A percentile compares a stretch with the other conserved stretches of the same genome.
Evolutionary conservation across 2,888 invertebrate genomes (phyloP).

Genomic region (Sarcophaga variegata): DNA sequence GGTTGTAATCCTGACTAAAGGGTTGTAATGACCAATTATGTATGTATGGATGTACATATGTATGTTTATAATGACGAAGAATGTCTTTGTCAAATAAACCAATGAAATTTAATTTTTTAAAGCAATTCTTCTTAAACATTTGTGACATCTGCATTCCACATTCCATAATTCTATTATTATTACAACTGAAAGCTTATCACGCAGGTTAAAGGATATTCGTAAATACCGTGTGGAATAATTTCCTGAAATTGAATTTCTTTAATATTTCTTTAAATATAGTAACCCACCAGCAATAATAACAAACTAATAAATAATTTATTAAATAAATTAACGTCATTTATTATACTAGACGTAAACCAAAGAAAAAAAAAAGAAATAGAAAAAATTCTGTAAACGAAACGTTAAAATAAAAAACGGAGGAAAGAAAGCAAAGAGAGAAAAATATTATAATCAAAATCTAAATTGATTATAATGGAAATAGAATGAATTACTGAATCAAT

Average conservation of each 20-base stretch:
- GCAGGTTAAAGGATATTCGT: no score
- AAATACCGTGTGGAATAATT: neutral
- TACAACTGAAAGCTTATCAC: no score
- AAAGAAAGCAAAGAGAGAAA: neutral
- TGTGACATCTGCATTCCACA: no score
- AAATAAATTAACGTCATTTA: constrained; percentile 44
- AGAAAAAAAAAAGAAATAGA: neutral
- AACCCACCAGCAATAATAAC: neutral
- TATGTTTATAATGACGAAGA: no score
- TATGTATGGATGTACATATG: no score
- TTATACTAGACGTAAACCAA: constrained; percentile 4
- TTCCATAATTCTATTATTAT: no score
- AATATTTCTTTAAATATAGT: neutral
- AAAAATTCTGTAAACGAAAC: neutral
- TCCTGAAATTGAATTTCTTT: neutral
- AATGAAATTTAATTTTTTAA: no score
- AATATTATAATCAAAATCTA: constrained; percentile 56
- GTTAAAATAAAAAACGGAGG: neutral
- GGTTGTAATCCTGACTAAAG: no score
- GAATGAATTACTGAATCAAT: constrained; percentile 65
- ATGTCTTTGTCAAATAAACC: no score
- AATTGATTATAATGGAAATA: constrained; percentile 64
- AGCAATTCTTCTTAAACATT: no score
- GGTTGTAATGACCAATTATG: no score
- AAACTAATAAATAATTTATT: constrained; percentile 30